Base-by-base conservation (phyloP, 2,888 invertebrate genomes). In the Lasioglossum calceatum region DNA sequence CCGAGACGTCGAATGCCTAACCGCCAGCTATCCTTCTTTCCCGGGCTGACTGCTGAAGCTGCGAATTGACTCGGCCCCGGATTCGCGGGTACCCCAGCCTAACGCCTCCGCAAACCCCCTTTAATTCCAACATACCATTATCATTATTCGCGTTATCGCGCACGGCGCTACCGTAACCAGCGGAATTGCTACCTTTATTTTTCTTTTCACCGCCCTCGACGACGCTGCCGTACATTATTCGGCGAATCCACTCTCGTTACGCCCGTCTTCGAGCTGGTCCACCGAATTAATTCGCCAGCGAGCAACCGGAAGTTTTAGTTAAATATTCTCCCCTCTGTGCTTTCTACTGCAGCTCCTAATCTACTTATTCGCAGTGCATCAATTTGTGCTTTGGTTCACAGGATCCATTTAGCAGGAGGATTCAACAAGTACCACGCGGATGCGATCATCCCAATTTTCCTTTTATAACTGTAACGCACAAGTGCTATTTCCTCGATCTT, bases 1-100 rank as follows among this genome's bases (percentile, higher is more conserved):
- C 61, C 70, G 77, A 80, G 67, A 77, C 78, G 61, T 83, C 79
- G 73, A 81, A 77, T 39, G 36, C 36, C 70, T 36, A 54, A 58
- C 23, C 54, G 36, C 61, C 42, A 1, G 27, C 64, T 47, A 19
- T 23, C 71, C 14, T n/a, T 67, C 61, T 14, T 32, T 67, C 39
- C 44, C 8, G 32, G 32, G 36, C 36, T 19, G 47, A 5, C 42
- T 73, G 36, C 75, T 64, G 64, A 81, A 19, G 67, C 36, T 32
- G 36, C 23, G 67, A 36, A 67, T 67, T 32, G 36, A 36, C 67
- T 67, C 32, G 61, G 67, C 0, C 54, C 54, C 8, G 23, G 19
- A 36, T 67, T 36, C 36, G 8, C 19, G 14, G 1, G n/a, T 27
- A 64, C 67, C 8, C 67, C 8, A 19, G 36, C 32, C 32, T 32